These are phyloP conservation scores for Callimico goeldii DNA, from an alignment of 2,797 vertebrate genomes.

Conservation along the genomic window DNA sequence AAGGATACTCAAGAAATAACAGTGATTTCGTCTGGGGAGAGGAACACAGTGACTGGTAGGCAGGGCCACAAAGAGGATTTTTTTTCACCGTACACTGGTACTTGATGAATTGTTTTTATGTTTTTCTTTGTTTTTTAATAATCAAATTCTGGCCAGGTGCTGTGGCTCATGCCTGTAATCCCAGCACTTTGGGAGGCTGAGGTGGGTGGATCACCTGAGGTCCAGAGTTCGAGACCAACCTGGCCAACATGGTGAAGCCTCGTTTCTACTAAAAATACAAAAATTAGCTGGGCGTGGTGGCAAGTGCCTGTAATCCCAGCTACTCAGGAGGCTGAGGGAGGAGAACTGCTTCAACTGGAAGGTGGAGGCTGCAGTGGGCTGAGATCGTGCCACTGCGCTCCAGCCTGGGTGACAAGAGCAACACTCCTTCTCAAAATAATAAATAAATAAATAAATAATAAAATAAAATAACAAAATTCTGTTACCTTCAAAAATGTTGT, in stretches of 20 bases:
- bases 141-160: background rate
- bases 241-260: background rate
- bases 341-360: too few species aligned
- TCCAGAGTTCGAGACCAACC: background rate
- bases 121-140: background rate
- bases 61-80: background rate
- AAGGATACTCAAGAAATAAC: background rate
- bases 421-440: too few species aligned
- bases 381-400: too few species aligned
- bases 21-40: background rate
- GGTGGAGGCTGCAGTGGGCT: too few species aligned
- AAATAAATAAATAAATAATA: too few species aligned
- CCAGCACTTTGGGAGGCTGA: background rate
- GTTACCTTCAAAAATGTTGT: constrained; percentile 34
- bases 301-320: too few species aligned
- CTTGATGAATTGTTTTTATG: background rate
- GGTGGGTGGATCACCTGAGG: background rate
- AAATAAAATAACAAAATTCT: background rate
- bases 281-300: too few species aligned
- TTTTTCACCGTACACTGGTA: background rate
- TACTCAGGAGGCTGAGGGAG: too few species aligned
- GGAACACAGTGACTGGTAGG: background rate
- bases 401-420: too few species aligned
- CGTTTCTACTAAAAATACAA: too few species aligned
- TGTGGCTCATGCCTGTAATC: background rate